Evolutionary conservation across 2,797 vertebrate species (phyloP).

Genomic region (Meriones psammophilus): DNA sequence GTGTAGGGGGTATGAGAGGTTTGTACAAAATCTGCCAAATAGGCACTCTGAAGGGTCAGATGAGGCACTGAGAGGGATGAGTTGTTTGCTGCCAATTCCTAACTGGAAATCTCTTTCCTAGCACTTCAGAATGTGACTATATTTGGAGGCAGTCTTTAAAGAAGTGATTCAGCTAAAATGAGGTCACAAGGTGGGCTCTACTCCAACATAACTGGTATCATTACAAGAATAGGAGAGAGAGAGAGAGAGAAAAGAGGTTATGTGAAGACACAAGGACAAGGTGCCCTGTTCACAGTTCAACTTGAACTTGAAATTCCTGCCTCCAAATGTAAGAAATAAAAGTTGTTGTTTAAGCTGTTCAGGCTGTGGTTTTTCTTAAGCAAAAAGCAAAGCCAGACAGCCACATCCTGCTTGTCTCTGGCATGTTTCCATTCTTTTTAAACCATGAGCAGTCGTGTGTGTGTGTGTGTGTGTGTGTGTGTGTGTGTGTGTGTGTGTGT

Average conservation of each 20-base stretch:
- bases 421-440: neutral
- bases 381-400: neutral
- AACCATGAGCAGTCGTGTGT: neutral
- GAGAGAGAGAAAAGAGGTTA: too few species aligned
- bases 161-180: neutral
- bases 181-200: neutral
- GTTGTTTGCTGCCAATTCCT: neutral
- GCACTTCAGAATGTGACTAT: neutral
- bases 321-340: neutral
- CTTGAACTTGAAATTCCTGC: neutral
- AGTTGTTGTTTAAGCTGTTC: neutral
- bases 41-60: neutral
- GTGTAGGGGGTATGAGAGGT: neutral
- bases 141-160: conserved; percentile 42
- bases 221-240: neutral
- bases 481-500: neutral
- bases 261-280: neutral
- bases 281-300: neutral
- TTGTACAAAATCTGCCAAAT: neutral
- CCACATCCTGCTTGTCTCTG: neutral
- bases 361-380: neutral
- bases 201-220: neutral
- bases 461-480: neutral
- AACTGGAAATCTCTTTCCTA: neutral
- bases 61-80: neutral